Evolutionary conservation across 2,113 vertebrate species (phyloP).

Genomic region (Otolemur garnettii): DNA sequence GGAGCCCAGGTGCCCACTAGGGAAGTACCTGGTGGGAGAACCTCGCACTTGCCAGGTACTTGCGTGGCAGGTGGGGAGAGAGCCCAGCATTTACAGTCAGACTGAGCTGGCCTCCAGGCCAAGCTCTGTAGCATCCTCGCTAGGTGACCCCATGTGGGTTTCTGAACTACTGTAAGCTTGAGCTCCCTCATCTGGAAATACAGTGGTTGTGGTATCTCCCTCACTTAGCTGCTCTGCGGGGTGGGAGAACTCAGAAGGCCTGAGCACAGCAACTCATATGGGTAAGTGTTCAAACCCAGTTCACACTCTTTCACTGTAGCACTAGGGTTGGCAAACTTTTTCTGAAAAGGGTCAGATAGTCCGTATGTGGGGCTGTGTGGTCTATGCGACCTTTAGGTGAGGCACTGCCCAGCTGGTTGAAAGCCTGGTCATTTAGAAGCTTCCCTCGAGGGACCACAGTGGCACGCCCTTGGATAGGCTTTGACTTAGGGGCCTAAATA

Average conservation of each 20-base stretch:
- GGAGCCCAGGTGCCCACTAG: rapidly evolving
- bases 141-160: neutral
- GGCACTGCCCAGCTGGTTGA: no score
- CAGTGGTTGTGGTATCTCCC: neutral
- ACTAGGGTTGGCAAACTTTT: rapidly evolving
- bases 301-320: neutral
- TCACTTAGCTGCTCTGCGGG: no score
- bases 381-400: neutral
- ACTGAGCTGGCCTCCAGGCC: rapidly evolving
- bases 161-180: neutral
- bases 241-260: neutral
- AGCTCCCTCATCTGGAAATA: neutral
- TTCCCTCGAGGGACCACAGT: neutral
- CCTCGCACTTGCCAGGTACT: rapidly evolving
- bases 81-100: rapidly evolving
- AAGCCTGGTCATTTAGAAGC: neutral
- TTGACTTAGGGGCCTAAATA: neutral
- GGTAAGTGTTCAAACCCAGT: neutral
- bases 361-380: neutral
- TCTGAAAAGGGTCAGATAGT: neutral
- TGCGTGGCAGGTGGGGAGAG: rapidly evolving
- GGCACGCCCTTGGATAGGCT: neutral
- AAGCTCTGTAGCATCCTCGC: neutral
- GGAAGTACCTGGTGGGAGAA: rapidly evolving
- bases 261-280: neutral